Percentiles rank a stretch among this genome's conserved stretches.
Evolutionary conservation across 1,140 invertebrate genomes (phyloP).

Genomic region (Geopemphigus sp.): DNA sequence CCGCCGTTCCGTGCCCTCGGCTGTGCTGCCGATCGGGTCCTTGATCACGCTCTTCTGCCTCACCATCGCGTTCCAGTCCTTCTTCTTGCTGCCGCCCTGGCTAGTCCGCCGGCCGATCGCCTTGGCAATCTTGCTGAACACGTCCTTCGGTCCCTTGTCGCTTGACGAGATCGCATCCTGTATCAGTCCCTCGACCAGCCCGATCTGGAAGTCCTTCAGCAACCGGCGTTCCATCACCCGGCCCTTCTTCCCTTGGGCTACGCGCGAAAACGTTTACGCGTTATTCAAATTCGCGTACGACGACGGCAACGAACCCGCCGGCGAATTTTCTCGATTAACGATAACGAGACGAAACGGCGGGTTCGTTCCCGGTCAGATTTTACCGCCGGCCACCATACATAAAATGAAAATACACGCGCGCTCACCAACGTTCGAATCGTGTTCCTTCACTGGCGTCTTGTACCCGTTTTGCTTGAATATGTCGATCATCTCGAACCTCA

Average conservation of each 20-base stretch:
- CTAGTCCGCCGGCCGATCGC: conserved; percentile 67
- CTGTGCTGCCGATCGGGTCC: conserved; percentile 76
- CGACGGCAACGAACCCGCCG: too few relatives aligned
- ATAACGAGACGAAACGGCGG: too few relatives aligned
- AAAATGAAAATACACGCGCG: too few relatives aligned
- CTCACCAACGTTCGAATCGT: conserved; percentile 63
- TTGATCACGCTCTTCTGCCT: conserved; percentile 65
- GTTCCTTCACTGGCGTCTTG: conserved; percentile 69
- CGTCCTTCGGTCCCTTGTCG: conserved; percentile 69
- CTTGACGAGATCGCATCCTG: conserved; percentile 65
- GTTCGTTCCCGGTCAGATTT: too few relatives aligned
- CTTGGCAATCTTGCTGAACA: conserved; percentile 75
- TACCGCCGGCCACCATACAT: too few relatives aligned
- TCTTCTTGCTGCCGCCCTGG: conserved; percentile 62
- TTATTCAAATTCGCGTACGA: too few relatives aligned
- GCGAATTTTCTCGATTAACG: too few relatives aligned
- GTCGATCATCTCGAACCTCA: conserved; percentile 83
- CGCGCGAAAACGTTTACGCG: background rate
- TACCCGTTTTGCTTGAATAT: conserved; percentile 81
- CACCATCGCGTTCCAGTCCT: conserved; percentile 82
- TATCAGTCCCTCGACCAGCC: conserved; percentile 78
- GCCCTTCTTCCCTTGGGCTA: conserved; percentile 69
- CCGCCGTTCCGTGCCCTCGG: conserved; percentile 62
- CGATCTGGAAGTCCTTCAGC: conserved; percentile 87
- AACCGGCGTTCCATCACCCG: conserved; percentile 79